Percentiles rank a stretch among this genome's conserved stretches.
Conservation (phyloP, 2,113 vertebrate genomes). For the Miniopterus natalensis region DNA sequence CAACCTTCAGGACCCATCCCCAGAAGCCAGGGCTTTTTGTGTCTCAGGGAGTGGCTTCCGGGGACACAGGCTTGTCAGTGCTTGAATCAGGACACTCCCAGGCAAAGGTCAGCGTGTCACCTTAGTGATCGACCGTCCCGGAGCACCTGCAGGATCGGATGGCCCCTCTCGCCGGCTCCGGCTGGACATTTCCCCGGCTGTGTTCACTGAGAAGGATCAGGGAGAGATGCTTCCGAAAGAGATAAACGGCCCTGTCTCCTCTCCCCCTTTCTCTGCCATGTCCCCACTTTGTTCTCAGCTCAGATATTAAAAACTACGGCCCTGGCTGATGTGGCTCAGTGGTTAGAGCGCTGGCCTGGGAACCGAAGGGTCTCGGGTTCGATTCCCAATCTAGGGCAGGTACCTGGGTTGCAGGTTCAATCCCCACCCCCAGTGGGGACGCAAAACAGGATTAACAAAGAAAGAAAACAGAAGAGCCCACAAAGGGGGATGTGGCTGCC, state of each 20-base stretch:
- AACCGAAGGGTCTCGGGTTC: no score
- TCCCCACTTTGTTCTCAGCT: not conserved
- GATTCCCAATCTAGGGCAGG: no score
- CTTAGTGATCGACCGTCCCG: not conserved
- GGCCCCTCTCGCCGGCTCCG: not conserved
- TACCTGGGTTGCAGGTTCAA: no score
- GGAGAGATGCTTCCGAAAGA: not conserved
- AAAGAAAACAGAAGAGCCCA: not conserved
- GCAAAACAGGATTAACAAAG: no score
- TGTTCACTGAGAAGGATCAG: not conserved
- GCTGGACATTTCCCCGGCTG: not conserved
- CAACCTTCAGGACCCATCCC: not conserved
- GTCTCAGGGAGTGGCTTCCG: not conserved
- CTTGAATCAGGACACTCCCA: not conserved
- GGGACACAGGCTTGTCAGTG: constrained; percentile 15
- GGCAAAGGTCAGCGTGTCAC: constrained; percentile 8
- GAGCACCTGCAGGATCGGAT: not conserved
- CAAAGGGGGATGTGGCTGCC: not conserved
- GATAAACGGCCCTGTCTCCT: not conserved
- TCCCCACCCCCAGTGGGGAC: no score
- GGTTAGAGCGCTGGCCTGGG: no score
- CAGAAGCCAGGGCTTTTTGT: constrained; percentile 36
- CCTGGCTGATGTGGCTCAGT: no score
- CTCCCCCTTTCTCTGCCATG: not conserved
- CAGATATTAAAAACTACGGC: not conserved